A percentile compares a stretch with the other conserved stretches of the same genome.
These are phyloP conservation scores for Periophthalmus magnuspinnatus DNA, from an alignment of 2,797 vertebrate species.

Conservation along the genomic window DNA sequence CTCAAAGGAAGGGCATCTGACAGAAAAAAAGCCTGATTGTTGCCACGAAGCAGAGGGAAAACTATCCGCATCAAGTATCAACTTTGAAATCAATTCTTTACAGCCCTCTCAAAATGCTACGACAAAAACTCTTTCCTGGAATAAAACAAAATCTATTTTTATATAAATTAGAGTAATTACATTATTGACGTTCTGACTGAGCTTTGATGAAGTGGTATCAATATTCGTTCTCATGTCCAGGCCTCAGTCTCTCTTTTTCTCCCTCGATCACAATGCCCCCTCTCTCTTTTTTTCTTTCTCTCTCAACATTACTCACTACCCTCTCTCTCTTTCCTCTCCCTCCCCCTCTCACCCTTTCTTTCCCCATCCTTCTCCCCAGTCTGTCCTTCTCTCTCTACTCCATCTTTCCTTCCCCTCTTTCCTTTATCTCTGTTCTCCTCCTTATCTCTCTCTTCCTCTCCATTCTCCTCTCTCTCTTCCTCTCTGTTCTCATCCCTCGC, in stretches of 20 bases:
- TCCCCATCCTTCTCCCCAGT: too few relatives aligned
- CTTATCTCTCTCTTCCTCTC: background rate
- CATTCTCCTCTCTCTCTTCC: too few relatives aligned
- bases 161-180: slow-evolving; percentile 27
- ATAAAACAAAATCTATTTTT: background rate
- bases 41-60: background rate
- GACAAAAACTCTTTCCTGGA: background rate
- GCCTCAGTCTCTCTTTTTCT: slow-evolving; percentile 14
- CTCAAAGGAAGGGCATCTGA: too few relatives aligned
- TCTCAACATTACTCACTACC: too few relatives aligned
- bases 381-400: too few relatives aligned
- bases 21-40: background rate
- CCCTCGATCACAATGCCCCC: too few relatives aligned
- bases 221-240: slow-evolving; percentile 48
- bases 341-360: too few relatives aligned
- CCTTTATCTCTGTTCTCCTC: background rate
- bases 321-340: background rate
- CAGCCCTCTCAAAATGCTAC: background rate
- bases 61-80: background rate
- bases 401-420: background rate
- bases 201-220: slow-evolving; percentile 32
- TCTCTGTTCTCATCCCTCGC: background rate
- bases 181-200: slow-evolving; percentile 41
- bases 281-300: too few relatives aligned
- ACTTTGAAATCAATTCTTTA: background rate